Evolutionary conservation across 2,797 vertebrate species (phyloP), one percentile per base, ranked within the genome.

Genomic region (Channa striata): DNA sequence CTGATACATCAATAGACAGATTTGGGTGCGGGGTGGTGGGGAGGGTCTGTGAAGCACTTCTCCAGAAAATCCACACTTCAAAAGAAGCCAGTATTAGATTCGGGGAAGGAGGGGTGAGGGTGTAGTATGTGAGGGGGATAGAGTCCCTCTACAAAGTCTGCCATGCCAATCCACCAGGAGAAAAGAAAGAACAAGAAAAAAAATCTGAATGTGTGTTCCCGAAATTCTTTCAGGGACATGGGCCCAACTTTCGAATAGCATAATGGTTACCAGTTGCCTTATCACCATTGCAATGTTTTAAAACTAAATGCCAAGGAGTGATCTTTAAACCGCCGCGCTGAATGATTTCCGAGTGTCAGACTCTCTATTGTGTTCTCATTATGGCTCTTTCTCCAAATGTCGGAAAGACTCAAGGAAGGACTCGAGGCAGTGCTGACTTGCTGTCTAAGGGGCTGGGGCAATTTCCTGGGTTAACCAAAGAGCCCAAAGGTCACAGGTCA

Each of bases 1-100:
- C 82, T 68, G 72, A 89, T 85, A 92, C 89, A 88, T 89, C 89
- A 92, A 93, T 90, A 70, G 90, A 66, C 80, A 88, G 91, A 89
- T 90, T 91, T 87, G 77, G 82, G 73, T 83, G 87, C 12, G 51
- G 84, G 81, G 66, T 3, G 56, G 71, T 1, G 19, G 68, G 62
- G 80, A 68, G 69, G 72, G 83, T 66, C 48, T 34, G 77, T 12
- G 34, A 81, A 89, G 80, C 80, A 90, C 86, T 89, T 88, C 85
- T 89, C 72, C 77, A 81, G 81, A 89, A 93, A 93, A 90, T 88
- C 89, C 80, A 76, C 87, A 92, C 90, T 91, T 92, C 90, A 92
- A 93, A 93, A 90, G 89, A 60, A 86, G 43, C 14, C 51, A 46
- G 79, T 76, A 79, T 91, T 88, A 90, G 74, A 87, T 33, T 43